Conservation (phyloP, 1,140 invertebrate species). For the Zaprionus davidi region DNA sequence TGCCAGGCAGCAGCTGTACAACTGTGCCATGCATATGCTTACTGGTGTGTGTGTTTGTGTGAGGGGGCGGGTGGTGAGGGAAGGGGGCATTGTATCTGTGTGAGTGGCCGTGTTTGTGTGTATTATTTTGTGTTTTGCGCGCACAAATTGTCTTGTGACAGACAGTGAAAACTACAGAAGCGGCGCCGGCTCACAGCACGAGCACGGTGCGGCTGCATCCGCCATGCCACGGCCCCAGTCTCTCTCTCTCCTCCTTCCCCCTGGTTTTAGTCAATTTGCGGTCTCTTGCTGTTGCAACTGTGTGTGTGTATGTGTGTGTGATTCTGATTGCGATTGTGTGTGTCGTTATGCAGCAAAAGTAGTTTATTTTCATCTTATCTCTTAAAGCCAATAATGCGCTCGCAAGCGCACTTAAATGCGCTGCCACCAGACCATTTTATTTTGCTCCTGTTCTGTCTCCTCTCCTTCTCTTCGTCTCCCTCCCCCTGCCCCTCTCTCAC, state of each 20-base stretch:
- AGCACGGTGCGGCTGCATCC: conserved; percentile 37
- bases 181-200: conserved; percentile 53
- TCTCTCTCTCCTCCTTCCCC: not conserved
- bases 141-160: conserved; percentile 83
- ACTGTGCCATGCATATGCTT: conserved; percentile 75
- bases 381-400: conserved; percentile 81
- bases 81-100: not conserved
- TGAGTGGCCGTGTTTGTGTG: conserved; percentile 48
- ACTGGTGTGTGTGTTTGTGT: conserved; percentile 37
- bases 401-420: conserved; percentile 75
- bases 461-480: conserved; percentile 9
- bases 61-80: not conserved
- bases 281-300: conserved; percentile 55
- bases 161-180: conserved; percentile 78
- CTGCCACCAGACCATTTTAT: conserved; percentile 54
- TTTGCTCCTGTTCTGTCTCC: conserved; percentile 25
- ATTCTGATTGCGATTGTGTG: conserved; percentile 17
- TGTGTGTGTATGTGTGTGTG: conserved; percentile 8
- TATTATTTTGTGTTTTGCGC: conserved; percentile 82
- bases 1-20: conserved; percentile 72
- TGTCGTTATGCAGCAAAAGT: conserved; percentile 60
- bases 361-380: conserved; percentile 82
- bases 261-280: conserved; percentile 80
- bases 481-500: no score
- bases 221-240: conserved; percentile 17